These are phyloP conservation scores for Phenganax marumi DNA, from an alignment of 92 coral and sea anemone genomes.

Conservation along the genomic window DNA sequence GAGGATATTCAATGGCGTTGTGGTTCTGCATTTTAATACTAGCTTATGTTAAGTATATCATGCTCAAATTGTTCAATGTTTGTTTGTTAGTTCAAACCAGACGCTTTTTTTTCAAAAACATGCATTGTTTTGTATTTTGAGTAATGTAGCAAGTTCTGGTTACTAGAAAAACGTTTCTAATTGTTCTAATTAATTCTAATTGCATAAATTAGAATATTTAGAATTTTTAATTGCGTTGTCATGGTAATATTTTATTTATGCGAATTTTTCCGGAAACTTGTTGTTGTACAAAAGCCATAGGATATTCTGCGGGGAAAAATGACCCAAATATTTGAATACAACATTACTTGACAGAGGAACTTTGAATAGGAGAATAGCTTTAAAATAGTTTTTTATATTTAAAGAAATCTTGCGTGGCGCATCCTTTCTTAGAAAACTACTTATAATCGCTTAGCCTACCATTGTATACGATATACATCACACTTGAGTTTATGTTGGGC, in stretches of 20 bases:
- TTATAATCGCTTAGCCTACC: too few species aligned
- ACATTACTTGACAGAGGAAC: too few species aligned
- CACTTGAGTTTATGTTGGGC: too few species aligned
- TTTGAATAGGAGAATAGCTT: too few species aligned
- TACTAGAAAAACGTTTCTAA: too few species aligned
- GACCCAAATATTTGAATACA: neutral
- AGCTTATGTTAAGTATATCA: neutral
- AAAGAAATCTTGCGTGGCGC: too few species aligned
- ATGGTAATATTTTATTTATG: neutral
- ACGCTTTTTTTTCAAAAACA: neutral
- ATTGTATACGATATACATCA: too few species aligned
- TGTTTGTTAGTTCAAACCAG: neutral
- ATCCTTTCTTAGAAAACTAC: too few species aligned
- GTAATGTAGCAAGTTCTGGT: neutral
- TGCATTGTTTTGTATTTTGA: neutral
- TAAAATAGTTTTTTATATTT: too few species aligned
- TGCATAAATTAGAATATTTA: neutral
- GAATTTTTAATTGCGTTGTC: neutral
- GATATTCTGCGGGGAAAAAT: neutral
- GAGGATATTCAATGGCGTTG: too few species aligned
- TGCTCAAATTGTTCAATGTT: neutral
- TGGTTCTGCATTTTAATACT: too few species aligned
- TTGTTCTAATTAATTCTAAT: neutral
- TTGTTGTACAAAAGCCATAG: neutral
- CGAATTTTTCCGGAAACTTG: neutral